Base-by-base conservation (phyloP, 2,888 invertebrate species). In the Dastarcus helophoroides region DNA sequence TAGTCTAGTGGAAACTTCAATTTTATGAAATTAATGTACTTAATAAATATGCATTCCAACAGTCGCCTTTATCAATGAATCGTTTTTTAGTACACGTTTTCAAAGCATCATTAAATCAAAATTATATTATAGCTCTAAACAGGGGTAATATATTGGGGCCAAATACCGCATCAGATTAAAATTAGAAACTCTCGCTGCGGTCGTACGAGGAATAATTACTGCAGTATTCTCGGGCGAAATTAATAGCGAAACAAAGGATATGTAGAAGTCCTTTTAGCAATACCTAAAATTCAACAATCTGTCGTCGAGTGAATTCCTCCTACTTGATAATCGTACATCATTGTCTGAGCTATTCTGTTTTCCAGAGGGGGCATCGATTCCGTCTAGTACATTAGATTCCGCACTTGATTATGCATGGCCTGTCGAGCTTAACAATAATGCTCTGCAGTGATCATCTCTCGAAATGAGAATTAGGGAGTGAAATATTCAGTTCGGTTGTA, bases 221-320 rank as follows among this genome's bases (percentile, higher is more conserved):
- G 46, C 44, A 26, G 24, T 33, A 33, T 38, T 36, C 43, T 36
- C 29, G 39, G 34, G 25, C 39, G 40, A 41, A 46, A 50, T 50
- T 50, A 50, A 50, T 50, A 45, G 50, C 45, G 41, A 44, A 43
- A 48, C 47, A 50, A 48, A 47, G 40, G 47, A 44, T 40, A 43
- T 44, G 43, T 44, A 39, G 47, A 48, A 39, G 46, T 43, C 43
- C 45, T 44, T 43, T 47, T 40, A 33, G 31, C 33, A 40, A 45
- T 48, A 42, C 46, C 42, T 42, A 33, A 36, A 29, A 42, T 46
- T 43, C 41, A 43, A 39, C 44, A 40, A 42, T 45, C 42, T 40
- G 40, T 43, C 39, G 39, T 37, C 35, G 26, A 36, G 40, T 37
- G 42, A 31, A 36, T 39, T 38, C 38, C 29, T 27, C 26, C 21